Percentiles rank a stretch among this genome's conserved stretches.
Evolutionary conservation across 1,140 invertebrate species (phyloP).

Genomic region (Ganaspis sp.): DNA sequence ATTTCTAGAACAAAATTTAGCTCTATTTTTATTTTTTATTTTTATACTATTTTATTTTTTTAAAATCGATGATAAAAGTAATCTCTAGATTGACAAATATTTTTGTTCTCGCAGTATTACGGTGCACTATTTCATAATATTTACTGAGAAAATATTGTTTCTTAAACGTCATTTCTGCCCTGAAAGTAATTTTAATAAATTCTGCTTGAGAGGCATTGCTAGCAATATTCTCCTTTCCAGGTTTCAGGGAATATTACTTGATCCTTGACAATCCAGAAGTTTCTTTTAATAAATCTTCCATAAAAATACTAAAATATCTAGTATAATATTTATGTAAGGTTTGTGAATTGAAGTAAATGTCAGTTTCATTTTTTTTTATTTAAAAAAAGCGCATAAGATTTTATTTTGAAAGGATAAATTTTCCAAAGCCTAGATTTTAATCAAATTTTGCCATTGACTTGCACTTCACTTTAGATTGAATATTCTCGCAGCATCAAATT

Average conservation of each 20-base stretch:
- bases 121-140: not conserved
- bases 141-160: constrained; percentile 9
- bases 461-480: not conserved
- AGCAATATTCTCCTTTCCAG: not conserved
- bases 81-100: constrained; percentile 8
- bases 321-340: too few species aligned
- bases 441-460: too few species aligned
- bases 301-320: not conserved
- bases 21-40: not conserved
- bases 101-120: not conserved
- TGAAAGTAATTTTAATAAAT: constrained; percentile 6
- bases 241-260: not conserved
- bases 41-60: not conserved
- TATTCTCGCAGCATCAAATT: constrained; percentile 1
- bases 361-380: not conserved
- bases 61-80: constrained; percentile 1
- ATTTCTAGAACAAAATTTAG: not conserved
- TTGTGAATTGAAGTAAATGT: not conserved
- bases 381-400: not conserved
- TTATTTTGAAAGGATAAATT: not conserved
- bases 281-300: not conserved
- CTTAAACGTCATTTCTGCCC: not conserved
- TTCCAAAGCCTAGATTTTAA: not conserved
- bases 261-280: not conserved
- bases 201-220: not conserved